phyloP scores from a whole-genome alignment of 2,797 vertebrate species.

The Brachymystax lenok region DNA sequence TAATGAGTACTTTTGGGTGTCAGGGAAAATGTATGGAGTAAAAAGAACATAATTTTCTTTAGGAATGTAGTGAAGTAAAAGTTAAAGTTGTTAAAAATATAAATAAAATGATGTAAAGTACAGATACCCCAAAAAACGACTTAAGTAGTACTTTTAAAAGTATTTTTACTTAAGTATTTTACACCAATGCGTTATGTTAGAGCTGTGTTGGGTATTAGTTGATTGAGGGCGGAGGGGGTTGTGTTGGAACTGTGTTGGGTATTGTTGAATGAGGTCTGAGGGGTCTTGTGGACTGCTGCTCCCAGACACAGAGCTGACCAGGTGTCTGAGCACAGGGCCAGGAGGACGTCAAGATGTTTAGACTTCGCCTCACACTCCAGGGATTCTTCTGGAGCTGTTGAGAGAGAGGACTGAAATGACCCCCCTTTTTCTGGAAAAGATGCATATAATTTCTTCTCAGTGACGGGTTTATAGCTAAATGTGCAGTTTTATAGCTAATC shows the following conservation, averaged over 20 bases:
- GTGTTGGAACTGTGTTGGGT: background rate
- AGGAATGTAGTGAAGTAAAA: too few species aligned
- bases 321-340: conserved; percentile 51
- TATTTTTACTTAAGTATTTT: too few species aligned
- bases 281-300: conserved; percentile 19
- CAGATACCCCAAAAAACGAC: too few species aligned
- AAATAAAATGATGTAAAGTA: too few species aligned
- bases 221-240: background rate
- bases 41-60: too few species aligned
- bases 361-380: conserved; percentile 39
- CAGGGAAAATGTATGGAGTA: too few species aligned
- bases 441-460: conserved; percentile 13
- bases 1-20: too few species aligned
- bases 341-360: conserved; percentile 55
- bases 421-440: background rate
- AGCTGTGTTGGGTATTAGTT: background rate
- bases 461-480: background rate
- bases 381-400: conserved; percentile 34
- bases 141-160: too few species aligned
- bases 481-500: background rate
- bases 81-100: too few species aligned
- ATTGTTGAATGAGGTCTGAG: background rate
- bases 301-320: conserved; percentile 51
- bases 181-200: background rate
- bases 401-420: conserved; percentile 41